phyloP scores from a whole-genome alignment of 2,113 vertebrate species.

The Anolis carolinensis region DNA sequence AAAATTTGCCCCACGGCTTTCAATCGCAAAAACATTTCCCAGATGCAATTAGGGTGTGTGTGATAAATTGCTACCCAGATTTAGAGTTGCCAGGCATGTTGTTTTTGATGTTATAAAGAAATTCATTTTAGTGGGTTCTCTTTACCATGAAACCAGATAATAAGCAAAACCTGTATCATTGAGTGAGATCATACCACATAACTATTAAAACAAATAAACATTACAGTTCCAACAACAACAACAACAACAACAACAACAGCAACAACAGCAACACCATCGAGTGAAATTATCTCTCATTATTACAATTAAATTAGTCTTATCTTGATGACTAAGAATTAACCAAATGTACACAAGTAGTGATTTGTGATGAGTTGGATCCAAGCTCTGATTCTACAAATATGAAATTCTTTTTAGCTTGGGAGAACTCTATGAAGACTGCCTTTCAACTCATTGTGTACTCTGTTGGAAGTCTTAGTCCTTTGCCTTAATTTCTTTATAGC shows the following conservation, averaged over 20 bases:
- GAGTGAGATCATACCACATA: not conserved
- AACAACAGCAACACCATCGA: too few relatives aligned
- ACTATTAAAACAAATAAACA: not conserved
- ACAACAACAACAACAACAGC: too few relatives aligned
- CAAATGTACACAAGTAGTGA: not conserved
- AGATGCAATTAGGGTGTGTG: too few relatives aligned
- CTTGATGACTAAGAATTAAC: not conserved
- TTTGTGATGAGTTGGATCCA: not conserved
- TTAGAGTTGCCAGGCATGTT: too few relatives aligned
- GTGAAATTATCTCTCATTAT: not conserved
- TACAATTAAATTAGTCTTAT: not conserved
- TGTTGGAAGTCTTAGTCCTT: not conserved
- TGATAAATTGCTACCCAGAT: too few relatives aligned
- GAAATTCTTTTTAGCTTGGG: not conserved
- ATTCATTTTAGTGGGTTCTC: too few relatives aligned
- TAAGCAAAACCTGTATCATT: not conserved
- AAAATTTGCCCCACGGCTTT: too few relatives aligned
- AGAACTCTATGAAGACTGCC: too few relatives aligned
- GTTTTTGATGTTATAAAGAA: too few relatives aligned
- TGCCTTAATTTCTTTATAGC: not conserved
- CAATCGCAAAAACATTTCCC: too few relatives aligned
- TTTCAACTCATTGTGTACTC: too few relatives aligned
- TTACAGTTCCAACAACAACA: not conserved
- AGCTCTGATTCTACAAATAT: not conserved
- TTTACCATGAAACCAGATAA: too few relatives aligned